Evolutionary conservation across 37 sponge, comb jelly and placozoan species (phyloP).

Genomic region (Oscarella lobularis): DNA sequence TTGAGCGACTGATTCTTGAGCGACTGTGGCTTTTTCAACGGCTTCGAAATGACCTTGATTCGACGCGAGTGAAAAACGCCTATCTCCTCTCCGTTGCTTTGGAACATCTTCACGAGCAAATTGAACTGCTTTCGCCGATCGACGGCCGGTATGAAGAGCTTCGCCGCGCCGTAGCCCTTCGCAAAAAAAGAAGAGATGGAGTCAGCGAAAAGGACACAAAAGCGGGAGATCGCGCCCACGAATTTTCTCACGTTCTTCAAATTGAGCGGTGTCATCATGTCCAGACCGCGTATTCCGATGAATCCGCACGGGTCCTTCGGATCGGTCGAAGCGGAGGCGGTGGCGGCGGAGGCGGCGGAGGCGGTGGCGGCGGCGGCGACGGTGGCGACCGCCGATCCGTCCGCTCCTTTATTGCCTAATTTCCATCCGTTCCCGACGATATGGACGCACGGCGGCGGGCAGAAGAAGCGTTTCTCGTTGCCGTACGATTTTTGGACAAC

Average conservation of each 20-base stretch:
- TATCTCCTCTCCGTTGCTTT: slow-evolving; percentile 47
- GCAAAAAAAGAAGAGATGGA: background rate
- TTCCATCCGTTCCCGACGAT: slow-evolving; percentile 71
- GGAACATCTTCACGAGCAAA: slow-evolving; percentile 60
- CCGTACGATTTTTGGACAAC: slow-evolving; percentile 96
- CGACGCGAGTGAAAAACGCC: slow-evolving; percentile 87
- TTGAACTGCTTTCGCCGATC: slow-evolving; percentile 90
- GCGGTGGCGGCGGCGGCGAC: too few species aligned
- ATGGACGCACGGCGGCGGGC: slow-evolving; percentile 87
- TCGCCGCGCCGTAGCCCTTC: slow-evolving; percentile 65
- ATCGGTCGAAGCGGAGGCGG: background rate
- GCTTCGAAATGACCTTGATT: slow-evolving; percentile 96
- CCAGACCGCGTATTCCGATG: too few species aligned
- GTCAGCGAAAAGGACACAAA: background rate
- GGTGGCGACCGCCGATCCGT: too few species aligned
- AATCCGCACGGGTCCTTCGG: slow-evolving; percentile 37
- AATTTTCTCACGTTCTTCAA: slow-evolving; percentile 61
- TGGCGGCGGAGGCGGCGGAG: too few species aligned
- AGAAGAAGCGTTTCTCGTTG: slow-evolving; percentile 97
- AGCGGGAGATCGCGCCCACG: too few species aligned
- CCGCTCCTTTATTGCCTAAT: background rate
- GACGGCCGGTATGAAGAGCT: slow-evolving; percentile 79
- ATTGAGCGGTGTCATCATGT: slow-evolving; percentile 58
- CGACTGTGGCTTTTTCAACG: slow-evolving; percentile 95
- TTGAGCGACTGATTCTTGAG: slow-evolving; percentile 25